A percentile compares a stretch with the other conserved stretches of the same genome.
These are phyloP conservation scores for Zelleria hepariella DNA, from an alignment of 2,888 invertebrate genomes.

Conservation along the genomic window DNA sequence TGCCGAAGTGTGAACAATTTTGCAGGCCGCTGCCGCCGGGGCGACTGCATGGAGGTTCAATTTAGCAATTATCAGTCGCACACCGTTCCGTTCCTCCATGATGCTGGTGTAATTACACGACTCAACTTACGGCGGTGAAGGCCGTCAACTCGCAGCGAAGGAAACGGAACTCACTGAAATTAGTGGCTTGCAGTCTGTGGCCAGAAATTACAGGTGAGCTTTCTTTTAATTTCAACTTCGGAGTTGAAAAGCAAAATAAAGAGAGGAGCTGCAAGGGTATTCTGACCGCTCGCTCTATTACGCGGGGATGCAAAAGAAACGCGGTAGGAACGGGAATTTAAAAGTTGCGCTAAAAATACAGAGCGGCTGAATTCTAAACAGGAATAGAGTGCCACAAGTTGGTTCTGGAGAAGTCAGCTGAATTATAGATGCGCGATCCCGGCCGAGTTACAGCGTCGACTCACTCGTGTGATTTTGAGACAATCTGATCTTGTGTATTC, in stretches of 20 bases:
- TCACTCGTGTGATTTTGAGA: slow-evolving; percentile 65
- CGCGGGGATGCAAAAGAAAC: neutral
- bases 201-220: neutral
- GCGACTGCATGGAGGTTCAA: slow-evolving; percentile 26
- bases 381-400: slow-evolving; percentile 46
- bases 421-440: slow-evolving; percentile 61
- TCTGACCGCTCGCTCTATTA: neutral
- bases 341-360: neutral
- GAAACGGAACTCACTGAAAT: neutral
- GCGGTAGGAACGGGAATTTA: neutral
- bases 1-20: slow-evolving; percentile 50
- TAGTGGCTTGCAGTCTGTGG: neutral
- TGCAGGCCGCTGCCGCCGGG: slow-evolving; percentile 17
- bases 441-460: slow-evolving; percentile 45
- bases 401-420: slow-evolving; percentile 21
- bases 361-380: slow-evolving; percentile 8
- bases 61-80: slow-evolving; percentile 35
- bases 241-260: neutral
- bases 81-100: slow-evolving; percentile 14
- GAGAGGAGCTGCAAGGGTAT: neutral
- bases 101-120: slow-evolving; percentile 24
- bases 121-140: slow-evolving; percentile 15
- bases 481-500: slow-evolving; percentile 68
- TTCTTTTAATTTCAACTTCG: neutral
- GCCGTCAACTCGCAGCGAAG: neutral